Evolutionary conservation across 1,140 invertebrate genomes (phyloP), one percentile per base, ranked within the genome.

Genomic region (Calephelis nemesis): DNA sequence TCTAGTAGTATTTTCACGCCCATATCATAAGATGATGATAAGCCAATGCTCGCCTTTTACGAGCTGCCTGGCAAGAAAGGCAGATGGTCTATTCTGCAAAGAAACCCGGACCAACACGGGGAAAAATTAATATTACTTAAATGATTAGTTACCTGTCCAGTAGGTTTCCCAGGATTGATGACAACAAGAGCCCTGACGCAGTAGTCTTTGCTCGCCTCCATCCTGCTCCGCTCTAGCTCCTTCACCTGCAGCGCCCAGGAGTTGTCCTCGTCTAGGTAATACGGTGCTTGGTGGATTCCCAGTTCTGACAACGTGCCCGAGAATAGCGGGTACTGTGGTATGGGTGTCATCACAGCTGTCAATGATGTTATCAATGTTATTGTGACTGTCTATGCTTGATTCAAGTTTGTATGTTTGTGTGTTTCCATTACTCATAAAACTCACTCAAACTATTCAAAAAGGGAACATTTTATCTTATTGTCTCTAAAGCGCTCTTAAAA

Each of bases 111-210:
- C 15, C 15, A 19, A 19, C 15, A 19, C 15, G 15, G 15, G 15
- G 15, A 19, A 19, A 19, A 0, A 19, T 19, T 30, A 30, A 30
- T 30, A 30, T 30, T 30, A 30, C 30, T 1, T 30, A 30, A 30
- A 30, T 30, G 30, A 1, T 4, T 30, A 8, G 10, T 70, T 39
- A 87, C 88, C 85, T 94, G 93, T 76, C 98, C 98, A 15, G 98
- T 99, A 7, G 98, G 98, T 92, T 99, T 99, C 47, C 99, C 99
- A 5, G 99, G 99, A 92, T 99, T 99, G 74, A 99, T 99, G 30
- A 99, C 95, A 9, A 98, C 98, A 62, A 99, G 93, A 0, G 96
- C 98, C 63, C 97, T 92, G 0, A 98, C 97, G 77, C 95, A 93
- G 82, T 95, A 96, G 47, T 93, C 92, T 9, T 60, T 58, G 72